These are phyloP conservation scores for Eupithecia pulchellata DNA, from an alignment of 2,888 invertebrate genomes.

Conservation along the genomic window DNA sequence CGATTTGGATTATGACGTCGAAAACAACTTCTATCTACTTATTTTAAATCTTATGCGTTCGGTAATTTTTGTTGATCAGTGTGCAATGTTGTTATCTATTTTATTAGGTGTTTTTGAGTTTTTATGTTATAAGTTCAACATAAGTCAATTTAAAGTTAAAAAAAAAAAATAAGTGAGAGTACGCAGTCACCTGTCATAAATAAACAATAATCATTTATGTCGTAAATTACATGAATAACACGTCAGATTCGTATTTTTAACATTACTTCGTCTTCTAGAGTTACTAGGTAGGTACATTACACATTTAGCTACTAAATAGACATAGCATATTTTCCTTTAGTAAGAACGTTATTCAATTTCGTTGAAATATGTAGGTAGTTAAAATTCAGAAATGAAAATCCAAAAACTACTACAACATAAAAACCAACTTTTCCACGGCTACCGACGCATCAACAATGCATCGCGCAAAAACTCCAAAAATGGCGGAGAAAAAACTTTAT, in stretches of 20 bases:
- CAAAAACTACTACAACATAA: not conserved
- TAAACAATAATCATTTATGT: no score
- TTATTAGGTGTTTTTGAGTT: no score
- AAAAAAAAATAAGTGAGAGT: no score
- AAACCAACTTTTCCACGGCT: constrained; percentile 2
- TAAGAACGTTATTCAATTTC: not conserved
- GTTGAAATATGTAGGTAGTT: not conserved
- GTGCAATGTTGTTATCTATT: not conserved
- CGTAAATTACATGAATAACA: no score
- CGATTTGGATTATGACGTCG: not conserved
- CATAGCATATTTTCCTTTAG: not conserved
- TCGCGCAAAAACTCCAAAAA: constrained; percentile 43
- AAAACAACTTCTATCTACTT: not conserved
- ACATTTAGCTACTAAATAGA: not conserved
- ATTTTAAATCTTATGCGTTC: not conserved
- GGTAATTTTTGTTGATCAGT: not conserved
- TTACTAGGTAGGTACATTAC: no score
- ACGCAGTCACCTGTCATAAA: no score
- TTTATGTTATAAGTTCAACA: no score
- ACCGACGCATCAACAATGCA: constrained; percentile 42
- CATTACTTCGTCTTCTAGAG: no score
- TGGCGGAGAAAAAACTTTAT: constrained; percentile 71
- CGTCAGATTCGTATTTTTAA: no score
- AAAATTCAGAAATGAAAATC: not conserved
- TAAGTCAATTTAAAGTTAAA: no score